phyloP scores from a whole-genome alignment of 2,888 invertebrate genomes.

The Diarsia mendica region DNA sequence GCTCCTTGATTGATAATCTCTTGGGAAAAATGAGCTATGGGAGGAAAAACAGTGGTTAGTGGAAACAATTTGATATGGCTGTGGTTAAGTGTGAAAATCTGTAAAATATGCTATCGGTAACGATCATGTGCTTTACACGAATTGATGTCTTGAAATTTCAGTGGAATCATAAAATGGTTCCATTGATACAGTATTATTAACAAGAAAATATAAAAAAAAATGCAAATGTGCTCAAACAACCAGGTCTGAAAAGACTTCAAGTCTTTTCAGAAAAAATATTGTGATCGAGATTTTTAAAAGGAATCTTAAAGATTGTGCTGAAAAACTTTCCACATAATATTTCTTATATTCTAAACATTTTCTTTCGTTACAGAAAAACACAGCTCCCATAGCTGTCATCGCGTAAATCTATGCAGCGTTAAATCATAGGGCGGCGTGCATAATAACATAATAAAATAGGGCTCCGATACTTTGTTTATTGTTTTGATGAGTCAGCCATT shows the following conservation, averaged over 20 bases:
- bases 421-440: slow-evolving; percentile 89
- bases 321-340: not conserved
- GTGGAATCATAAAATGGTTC: too few relatives aligned
- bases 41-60: slow-evolving; percentile 45
- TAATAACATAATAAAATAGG: slow-evolving; percentile 89
- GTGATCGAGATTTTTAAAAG: not conserved
- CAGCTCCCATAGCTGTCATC: slow-evolving; percentile 63
- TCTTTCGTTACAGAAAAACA: slow-evolving; percentile 20
- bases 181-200: too few relatives aligned
- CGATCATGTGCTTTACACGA: too few relatives aligned
- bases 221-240: not conserved
- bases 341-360: not conserved
- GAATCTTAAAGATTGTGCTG: not conserved
- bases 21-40: slow-evolving; percentile 49
- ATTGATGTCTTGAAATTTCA: too few relatives aligned
- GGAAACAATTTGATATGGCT: slow-evolving; percentile 22
- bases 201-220: not conserved
- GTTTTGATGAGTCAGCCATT: slow-evolving; percentile 90
- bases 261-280: not conserved
- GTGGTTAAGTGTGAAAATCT: not conserved
- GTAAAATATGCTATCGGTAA: too few relatives aligned
- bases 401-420: slow-evolving; percentile 83
- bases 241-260: not conserved
- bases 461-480: slow-evolving; percentile 90
- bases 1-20: slow-evolving; percentile 87